Evolutionary conservation across 2,113 vertebrate species (phyloP), one percentile per base, ranked within the genome.

Genomic region (Barbus barbus): DNA sequence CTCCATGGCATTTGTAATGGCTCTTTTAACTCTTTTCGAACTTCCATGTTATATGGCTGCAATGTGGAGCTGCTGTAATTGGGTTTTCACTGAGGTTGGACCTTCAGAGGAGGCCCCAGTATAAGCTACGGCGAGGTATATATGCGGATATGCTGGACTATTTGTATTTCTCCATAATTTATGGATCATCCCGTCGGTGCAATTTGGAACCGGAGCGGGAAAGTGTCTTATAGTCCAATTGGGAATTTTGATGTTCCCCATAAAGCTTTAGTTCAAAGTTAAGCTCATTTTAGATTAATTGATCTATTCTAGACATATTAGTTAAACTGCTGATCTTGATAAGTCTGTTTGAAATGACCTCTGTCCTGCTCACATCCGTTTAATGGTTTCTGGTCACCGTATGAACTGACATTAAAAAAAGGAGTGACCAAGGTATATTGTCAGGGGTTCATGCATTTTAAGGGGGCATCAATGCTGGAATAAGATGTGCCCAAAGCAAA

Each of bases 1-100:
- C 92, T 94, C 92, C 86, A 86, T 91, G 81, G 90, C 92, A 93
- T 92, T 86, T 73, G 89, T 94, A 94, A 95, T 94, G 91, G 90
- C 86, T 84, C 87, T 92, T 91, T 93, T 91, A 92, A 91, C 91
- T 90, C 93, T 88, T 91, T 90, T 87, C 87, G 83, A 90, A 88
- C 91, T 90, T 88, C 85, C 36, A 36, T 90, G 91, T 91, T 90
- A 88, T 33, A 60, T 9, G 33, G 63, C 78, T 38, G 13, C 41
- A 58, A 51, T 38, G 78, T 67, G 60, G 51, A 38, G 63, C 31
- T 12, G n/a, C 44, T 48, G 12, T 69, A 58, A 61, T 60, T 60
- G 58, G 36, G 78, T 67, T 33, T 69, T 28, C 33, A 46, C 77
- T 63, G 58, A 63, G 58, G n/a, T 63, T 46, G 77, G 58, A 44